phyloP scores from a whole-genome alignment of 2,797 vertebrate genomes.

The Enteromius trimaculatus region DNA sequence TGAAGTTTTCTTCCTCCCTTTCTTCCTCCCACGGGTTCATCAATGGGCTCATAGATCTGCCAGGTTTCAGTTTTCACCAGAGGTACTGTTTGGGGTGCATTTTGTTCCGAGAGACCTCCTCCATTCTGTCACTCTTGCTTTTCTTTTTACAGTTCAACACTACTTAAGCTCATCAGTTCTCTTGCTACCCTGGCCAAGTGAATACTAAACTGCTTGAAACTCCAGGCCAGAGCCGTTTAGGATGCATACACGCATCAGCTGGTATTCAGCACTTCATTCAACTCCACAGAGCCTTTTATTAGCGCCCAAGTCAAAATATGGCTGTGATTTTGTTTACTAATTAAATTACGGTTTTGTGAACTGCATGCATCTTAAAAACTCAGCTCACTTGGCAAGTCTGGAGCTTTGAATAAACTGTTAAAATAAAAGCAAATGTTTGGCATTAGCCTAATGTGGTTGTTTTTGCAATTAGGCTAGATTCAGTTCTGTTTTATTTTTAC shows the following conservation, averaged over 20 bases:
- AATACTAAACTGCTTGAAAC: conserved; percentile 37
- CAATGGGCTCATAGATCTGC: conserved; percentile 21
- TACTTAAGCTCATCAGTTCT: conserved; percentile 18
- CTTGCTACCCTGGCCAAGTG: conserved; percentile 19
- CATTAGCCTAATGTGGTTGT: conserved; percentile 10
- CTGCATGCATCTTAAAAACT: conserved; percentile 64
- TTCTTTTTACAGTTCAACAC: conserved; percentile 27
- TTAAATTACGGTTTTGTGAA: conserved; percentile 68
- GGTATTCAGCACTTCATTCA: conserved; percentile 25
- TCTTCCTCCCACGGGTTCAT: conserved; percentile 37
- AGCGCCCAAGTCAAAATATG: conserved; percentile 3
- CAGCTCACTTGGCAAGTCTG: conserved; percentile 68
- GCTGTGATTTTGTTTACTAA: conserved; percentile 59
- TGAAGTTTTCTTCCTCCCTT: conserved; percentile 35
- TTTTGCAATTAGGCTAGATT: conserved; percentile 12
- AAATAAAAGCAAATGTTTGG: conserved; percentile 73
- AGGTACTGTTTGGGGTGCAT: conserved; percentile 49
- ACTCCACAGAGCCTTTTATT: conserved; percentile 5
- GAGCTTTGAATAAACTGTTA: conserved; percentile 61
- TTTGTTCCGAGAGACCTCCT: conserved; percentile 20
- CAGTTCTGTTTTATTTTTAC: background rate
- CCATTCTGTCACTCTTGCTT: conserved; percentile 8
- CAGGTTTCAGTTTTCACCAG: conserved; percentile 47
- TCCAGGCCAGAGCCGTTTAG: conserved; percentile 15
- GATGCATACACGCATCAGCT: conserved; percentile 36